Base-by-base conservation (phyloP, 2,888 invertebrate species). In the Microctonus brassicae region DNA sequence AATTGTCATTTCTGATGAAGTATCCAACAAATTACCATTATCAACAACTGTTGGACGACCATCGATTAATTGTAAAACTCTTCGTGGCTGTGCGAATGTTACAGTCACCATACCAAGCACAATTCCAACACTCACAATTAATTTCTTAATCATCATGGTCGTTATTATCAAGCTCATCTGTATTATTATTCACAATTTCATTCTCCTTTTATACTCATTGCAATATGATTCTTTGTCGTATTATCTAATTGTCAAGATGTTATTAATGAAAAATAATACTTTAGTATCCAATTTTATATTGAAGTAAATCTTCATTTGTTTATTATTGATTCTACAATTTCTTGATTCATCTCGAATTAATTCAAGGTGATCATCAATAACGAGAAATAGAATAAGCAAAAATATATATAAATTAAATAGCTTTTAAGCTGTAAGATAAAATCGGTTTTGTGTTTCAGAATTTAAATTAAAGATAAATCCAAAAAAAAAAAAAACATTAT, bases 11-110 rank as follows among this genome's bases (percentile, higher is more conserved):
- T 83, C 83, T 66, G 81, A 1, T 47, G 17, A 80, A 24, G 81
- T 81, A 66, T 82, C 82, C 58, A 81, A 77, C 36, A 81, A 77
- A 42, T 80, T 76, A 17, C 82, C 83, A 47, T 80, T 79, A 11
- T 78, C 73, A 10, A 81, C 81, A 22, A 82, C 78, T 11, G 82
- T 81, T 0, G 77, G 75, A 10, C 63, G 55, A 7, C 61, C 72
- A 24, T 75, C 66, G 1, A 60, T 63, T n/a, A 70, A 65, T 0
- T 72, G 70, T 3, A 73, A 20, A 29, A 72, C 24, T 1, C 67
- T 65, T 62, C 67, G 13, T 11, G 75, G 73, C 39, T 70, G 74
- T 33, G 73, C 71, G 33, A 69, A 52, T n/a, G 68, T 26, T 10
- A 52, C 33, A 34, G 65, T 68, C 10, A 76, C 2, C 24, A 73